Base-by-base conservation (phyloP, 2,797 vertebrate genomes). In the Sebastes nivosus region DNA sequence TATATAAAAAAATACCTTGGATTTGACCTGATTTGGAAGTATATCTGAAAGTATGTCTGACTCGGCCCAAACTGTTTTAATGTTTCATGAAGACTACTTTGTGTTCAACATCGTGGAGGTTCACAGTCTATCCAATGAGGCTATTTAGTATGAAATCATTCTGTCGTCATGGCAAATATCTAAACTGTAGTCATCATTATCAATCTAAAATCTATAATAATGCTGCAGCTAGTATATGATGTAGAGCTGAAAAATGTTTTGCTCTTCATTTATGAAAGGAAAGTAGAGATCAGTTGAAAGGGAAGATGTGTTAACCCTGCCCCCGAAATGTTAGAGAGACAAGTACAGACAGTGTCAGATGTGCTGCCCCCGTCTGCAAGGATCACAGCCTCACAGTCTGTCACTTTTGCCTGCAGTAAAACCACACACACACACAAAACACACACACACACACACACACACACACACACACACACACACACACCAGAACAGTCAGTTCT, bases 321-420 rank as follows among this genome's bases (percentile, higher is more conserved):
- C 1, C 5, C 5, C 32, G 12, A 73, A 77, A 59, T 55, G n/a
- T 72, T 27, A 4, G 29, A 73, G 22, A 38, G 20, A 52, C 57
- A 73, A 79, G 42, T 34, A 60, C 66, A 81, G 72, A 57, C 29
- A 25, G 12, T 50, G 72, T 81, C 54, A 61, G 68, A 82, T 80
- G 38, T 68, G 55, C 75, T 70, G 24, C 34, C 59, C 59, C 29
- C 6, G 24, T 74, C 50, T 61, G 46, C 14, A 70, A 46, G 24
- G 54, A 79, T 81, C 73, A 83, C 77, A 79, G 66, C 14, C 60
- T 29, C 67, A 25, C 2, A 46, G 83, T 87, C 76, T 89, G 66
- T 75, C 86, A 60, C 71, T 13, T 84, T 76, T 57, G 4, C 68
- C 20, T 9, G 30, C 59, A 55, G 50, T 59, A 16, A 74, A 84